Evolutionary conservation across 2,888 invertebrate species (phyloP).

Genomic region (Acronicta leporina): DNA sequence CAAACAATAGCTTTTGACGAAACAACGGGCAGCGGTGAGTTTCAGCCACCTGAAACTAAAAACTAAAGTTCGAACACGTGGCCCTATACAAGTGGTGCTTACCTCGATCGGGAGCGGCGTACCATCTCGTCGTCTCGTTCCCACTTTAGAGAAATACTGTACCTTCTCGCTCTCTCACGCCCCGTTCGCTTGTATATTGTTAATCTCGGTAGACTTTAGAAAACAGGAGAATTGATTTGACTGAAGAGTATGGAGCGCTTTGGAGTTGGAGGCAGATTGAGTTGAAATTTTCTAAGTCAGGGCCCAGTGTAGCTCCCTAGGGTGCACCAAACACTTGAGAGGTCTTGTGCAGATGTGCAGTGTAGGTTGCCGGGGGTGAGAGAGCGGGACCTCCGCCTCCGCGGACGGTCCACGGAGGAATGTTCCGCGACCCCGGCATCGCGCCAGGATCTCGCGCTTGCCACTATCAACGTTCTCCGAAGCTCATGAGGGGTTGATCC

Average conservation of each 20-base stretch:
- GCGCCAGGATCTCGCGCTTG: constrained; percentile 81
- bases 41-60: constrained; percentile 64
- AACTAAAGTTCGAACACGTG: constrained; percentile 83
- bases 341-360: constrained; percentile 62
- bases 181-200: constrained; percentile 71
- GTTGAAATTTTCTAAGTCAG: constrained; percentile 31
- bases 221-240: constrained; percentile 45
- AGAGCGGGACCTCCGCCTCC: constrained; percentile 87
- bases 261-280: constrained; percentile 36
- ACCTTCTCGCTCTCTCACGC: constrained; percentile 86
- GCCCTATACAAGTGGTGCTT: constrained; percentile 80
- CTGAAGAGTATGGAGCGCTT: constrained; percentile 23
- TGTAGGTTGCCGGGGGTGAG: constrained; percentile 76
- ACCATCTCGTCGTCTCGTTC: constrained; percentile 85
- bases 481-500: constrained; percentile 83
- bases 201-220: constrained; percentile 53
- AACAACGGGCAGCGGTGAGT: constrained; percentile 58
- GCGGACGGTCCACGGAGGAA: constrained; percentile 87
- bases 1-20: constrained; percentile 55
- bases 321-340: constrained; percentile 59
- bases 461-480: constrained; percentile 82
- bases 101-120: constrained; percentile 82
- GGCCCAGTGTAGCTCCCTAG: constrained; percentile 57
- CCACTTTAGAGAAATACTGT: constrained; percentile 82
- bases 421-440: constrained; percentile 81